These are phyloP conservation scores for Bicyclus anynana DNA, from an alignment of 1,140 invertebrate genomes.

Conservation along the genomic window DNA sequence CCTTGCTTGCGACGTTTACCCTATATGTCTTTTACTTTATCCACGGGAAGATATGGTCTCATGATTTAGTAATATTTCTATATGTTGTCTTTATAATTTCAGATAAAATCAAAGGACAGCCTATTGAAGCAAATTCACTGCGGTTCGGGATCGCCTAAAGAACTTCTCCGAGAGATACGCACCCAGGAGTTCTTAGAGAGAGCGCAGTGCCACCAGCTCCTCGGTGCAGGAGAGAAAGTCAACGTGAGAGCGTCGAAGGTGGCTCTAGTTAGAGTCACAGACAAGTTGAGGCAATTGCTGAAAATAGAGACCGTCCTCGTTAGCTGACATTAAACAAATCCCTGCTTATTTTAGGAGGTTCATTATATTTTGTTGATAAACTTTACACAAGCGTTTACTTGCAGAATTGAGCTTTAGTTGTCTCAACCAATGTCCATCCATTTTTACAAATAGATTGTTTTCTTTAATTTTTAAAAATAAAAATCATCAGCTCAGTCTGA, in stretches of 20 bases:
- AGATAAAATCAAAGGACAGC: conserved; percentile 85
- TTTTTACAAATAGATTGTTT: too few species aligned
- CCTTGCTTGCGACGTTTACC: too few species aligned
- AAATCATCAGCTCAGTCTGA: too few species aligned
- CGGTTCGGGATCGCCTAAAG: conserved; percentile 76
- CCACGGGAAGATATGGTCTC: too few species aligned
- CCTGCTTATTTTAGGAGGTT: neutral
- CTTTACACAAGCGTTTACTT: too few species aligned
- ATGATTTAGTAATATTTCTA: neutral
- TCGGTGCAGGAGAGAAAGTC: conserved; percentile 86
- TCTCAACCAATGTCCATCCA: too few species aligned
- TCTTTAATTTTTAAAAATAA: too few species aligned
- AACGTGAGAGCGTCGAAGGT: conserved; percentile 88
- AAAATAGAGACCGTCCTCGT: conserved; percentile 83
- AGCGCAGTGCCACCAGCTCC: conserved; percentile 86
- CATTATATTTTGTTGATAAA: too few species aligned
- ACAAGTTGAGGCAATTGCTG: conserved; percentile 84
- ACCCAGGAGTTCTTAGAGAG: conserved; percentile 88
- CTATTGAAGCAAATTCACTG: conserved; percentile 82
- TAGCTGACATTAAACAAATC: conserved; percentile 64
- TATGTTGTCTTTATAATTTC: conserved; percentile 37
- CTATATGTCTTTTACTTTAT: too few species aligned
- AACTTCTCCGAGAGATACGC: conserved; percentile 84
- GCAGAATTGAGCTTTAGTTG: too few species aligned
- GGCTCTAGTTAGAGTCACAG: conserved; percentile 88